Percentiles rank a stretch among this genome's conserved stretches.
Conservation (phyloP, 2,113 vertebrate species). For the Puffinus mauretanicus region DNA sequence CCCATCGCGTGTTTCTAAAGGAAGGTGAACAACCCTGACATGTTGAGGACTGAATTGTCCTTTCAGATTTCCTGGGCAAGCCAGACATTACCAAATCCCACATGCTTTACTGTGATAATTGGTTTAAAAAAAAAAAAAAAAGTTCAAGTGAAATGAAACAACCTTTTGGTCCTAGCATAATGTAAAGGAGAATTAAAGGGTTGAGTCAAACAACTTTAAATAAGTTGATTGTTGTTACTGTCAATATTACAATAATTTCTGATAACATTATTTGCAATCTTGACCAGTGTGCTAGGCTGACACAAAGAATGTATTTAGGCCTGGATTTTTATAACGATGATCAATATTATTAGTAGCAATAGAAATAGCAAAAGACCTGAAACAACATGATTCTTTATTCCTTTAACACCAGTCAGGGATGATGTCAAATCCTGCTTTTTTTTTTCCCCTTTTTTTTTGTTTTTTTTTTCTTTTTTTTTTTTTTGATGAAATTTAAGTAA, state of each 20-base stretch:
- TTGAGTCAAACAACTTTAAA: background rate
- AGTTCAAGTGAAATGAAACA: fast-evolving
- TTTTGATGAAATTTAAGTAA: background rate
- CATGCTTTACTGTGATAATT: background rate
- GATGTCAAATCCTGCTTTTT: background rate
- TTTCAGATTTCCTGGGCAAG: background rate
- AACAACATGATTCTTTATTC: background rate
- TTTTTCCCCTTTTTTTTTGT: no score
- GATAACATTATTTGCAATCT: background rate
- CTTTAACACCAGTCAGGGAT: background rate
- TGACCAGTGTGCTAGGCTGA: background rate
- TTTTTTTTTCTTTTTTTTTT: background rate
- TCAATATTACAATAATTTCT: background rate
- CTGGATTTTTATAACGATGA: background rate
- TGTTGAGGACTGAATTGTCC: background rate
- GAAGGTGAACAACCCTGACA: background rate
- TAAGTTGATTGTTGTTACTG: background rate
- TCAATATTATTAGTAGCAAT: background rate
- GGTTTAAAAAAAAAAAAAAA: background rate
- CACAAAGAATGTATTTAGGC: background rate
- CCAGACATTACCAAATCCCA: fast-evolving
- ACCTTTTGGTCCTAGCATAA: fast-evolving
- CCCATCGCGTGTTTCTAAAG: background rate
- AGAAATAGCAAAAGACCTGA: background rate
- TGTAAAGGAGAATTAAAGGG: background rate